Conservation (phyloP, 2,888 invertebrate genomes). For the Ommatoiulus sabulosus region DNA sequence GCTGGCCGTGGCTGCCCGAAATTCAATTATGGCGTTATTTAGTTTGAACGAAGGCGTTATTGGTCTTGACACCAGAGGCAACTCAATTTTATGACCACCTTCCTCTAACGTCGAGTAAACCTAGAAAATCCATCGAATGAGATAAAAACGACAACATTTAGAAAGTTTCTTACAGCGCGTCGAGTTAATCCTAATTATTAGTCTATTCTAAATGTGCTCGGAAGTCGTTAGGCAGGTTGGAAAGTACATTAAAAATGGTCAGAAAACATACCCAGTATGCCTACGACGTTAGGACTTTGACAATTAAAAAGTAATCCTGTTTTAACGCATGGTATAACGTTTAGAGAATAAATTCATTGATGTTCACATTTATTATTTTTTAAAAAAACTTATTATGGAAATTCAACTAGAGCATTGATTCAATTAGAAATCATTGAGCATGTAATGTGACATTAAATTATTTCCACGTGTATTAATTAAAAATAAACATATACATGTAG, state of each 20-base stretch:
- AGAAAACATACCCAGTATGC: too few relatives aligned
- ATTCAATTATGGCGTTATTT: constrained; percentile 71
- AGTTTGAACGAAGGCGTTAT: constrained; percentile 58
- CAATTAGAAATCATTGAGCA: too few relatives aligned
- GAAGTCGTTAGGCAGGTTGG: not conserved
- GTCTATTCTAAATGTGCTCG: not conserved
- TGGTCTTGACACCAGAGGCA: constrained; percentile 54
- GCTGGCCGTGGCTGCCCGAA: constrained; percentile 71
- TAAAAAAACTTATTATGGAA: too few relatives aligned
- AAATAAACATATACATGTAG: too few relatives aligned
- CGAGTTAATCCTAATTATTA: constrained; percentile 18
- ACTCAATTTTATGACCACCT: constrained; percentile 64
- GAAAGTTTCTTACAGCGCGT: not conserved
- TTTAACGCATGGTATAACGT: too few relatives aligned
- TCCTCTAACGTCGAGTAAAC: constrained; percentile 69
- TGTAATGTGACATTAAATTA: too few relatives aligned
- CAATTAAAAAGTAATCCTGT: not conserved
- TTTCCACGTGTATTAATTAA: too few relatives aligned
- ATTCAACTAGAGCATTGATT: too few relatives aligned
- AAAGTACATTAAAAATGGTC: not conserved
- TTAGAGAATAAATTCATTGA: too few relatives aligned
- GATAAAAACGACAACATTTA: not conserved
- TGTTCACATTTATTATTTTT: too few relatives aligned
- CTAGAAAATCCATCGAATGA: constrained; percentile 62
- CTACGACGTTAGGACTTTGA: too few relatives aligned